phyloP scores from a whole-genome alignment of 2,888 invertebrate species.

The Lumbricus terrestris region DNA sequence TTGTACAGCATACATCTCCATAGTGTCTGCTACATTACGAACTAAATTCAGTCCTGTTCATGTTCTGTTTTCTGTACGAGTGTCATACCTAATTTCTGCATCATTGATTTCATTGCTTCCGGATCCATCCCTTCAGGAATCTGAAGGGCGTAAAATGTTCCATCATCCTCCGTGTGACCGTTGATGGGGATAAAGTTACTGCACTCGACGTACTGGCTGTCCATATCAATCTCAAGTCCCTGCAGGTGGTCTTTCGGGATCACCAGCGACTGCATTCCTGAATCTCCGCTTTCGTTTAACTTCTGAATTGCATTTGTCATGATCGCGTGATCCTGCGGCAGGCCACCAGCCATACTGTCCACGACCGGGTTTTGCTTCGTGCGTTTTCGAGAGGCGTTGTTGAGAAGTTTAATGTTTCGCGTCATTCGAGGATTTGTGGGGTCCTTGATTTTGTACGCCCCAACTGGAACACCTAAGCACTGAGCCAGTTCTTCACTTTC shows the following conservation, averaged over 20 bases:
- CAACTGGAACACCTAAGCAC: slow-evolving; percentile 5
- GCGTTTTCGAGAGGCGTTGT: background rate
- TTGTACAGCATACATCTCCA: background rate
- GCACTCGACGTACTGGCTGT: background rate
- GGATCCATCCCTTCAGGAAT: slow-evolving; percentile 9
- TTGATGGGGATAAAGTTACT: background rate
- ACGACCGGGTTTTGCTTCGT: background rate
- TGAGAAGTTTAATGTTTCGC: background rate
- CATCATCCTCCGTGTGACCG: background rate
- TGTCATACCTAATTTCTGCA: slow-evolving; percentile 11
- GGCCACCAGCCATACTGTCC: background rate
- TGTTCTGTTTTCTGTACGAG: background rate
- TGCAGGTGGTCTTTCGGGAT: slow-evolving; percentile 4
- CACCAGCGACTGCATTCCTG: background rate
- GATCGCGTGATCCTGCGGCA: background rate
- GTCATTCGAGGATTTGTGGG: slow-evolving; percentile 5
- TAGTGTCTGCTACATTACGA: background rate
- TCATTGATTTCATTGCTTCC: background rate
- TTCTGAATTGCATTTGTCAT: background rate
- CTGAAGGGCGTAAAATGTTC: background rate
- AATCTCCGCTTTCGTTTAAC: background rate
- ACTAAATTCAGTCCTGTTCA: background rate
- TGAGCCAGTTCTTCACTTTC: slow-evolving; percentile 7
- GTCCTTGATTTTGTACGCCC: slow-evolving; percentile 3
- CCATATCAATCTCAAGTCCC: background rate